phyloP scores from a whole-genome alignment of 2,888 invertebrate genomes.

The Dolichomitus sp. region DNA sequence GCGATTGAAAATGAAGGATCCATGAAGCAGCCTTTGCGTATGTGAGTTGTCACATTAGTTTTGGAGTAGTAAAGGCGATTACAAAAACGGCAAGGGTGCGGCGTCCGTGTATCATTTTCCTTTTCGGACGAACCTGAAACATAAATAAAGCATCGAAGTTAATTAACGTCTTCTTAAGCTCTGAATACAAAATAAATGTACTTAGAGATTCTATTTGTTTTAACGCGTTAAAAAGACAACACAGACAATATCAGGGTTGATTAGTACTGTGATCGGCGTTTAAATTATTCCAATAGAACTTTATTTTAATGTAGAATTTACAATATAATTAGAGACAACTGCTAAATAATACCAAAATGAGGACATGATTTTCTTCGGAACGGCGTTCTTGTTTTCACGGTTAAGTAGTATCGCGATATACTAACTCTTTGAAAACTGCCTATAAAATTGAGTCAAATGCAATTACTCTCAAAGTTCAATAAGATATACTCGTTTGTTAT shows the following conservation, averaged over 20 bases:
- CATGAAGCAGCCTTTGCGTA: conserved; percentile 31
- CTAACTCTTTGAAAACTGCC: neutral
- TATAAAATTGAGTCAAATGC: neutral
- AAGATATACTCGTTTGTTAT: conserved; percentile 39
- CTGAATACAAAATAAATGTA: neutral
- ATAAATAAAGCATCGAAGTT: neutral
- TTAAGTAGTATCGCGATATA: neutral
- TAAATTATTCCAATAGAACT: neutral
- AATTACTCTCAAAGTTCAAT: conserved; percentile 12
- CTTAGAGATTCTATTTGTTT: too few species aligned
- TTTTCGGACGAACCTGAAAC: conserved; percentile 11
- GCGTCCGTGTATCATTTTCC: neutral
- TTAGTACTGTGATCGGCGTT: neutral
- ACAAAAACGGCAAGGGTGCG: neutral
- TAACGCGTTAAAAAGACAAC: neutral
- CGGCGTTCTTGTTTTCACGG: neutral
- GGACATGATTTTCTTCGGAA: neutral
- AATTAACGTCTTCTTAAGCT: neutral
- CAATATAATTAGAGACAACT: neutral
- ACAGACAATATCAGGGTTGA: neutral
- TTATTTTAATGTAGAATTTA: neutral
- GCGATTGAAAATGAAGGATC: conserved; percentile 68
- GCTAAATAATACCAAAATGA: neutral
- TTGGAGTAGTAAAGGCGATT: neutral
- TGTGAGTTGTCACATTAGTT: neutral